Evolutionary conservation across 30 jellyfish, hydroid and myxozoan species (phyloP), one percentile per base, ranked within the genome.

Genomic region (Aurelia aurita complex sp. Pacific): DNA sequence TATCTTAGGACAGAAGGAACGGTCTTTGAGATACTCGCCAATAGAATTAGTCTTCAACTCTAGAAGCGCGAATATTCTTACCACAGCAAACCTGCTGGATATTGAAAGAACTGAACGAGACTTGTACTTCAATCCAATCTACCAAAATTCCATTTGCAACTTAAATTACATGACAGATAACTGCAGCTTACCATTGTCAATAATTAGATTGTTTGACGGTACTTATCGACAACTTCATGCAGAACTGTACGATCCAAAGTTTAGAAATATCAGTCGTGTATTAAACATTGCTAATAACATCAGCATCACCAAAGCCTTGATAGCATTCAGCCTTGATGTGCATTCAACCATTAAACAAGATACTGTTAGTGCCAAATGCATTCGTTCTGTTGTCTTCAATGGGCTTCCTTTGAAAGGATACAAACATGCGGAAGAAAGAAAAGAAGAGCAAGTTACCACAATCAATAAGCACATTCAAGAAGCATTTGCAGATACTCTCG

Each of bases 401-500:
- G 98, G 98, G 18, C 85, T 92, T 14, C 98, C 98, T 32, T 74
- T 92, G 93, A 76, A 80, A 33, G 97, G 97, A 11, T 92, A 81
- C 65, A 72, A 76, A 29, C 94, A 88, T 79, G 87, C 90, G 2
- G 97, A 92, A 67, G 98, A 92, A 54, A 69, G 94, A 42, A 87
- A 88, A 69, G 88, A 60, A 3, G 96, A 87, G 57, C 98, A 92
- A 73, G 69, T 67, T 13, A 80, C 77, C 10, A 35, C 50, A 23
- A 74, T 92, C 18, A 88, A 88, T 18, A 33, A 35, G 29, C 35
- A 59, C 72, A 78, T 81, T 55, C 87, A 75, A 8, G 80, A 88
- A 42, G 98, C 97, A 4, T 92, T 92, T 72, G 92, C 96, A 17
- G 64, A 60, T 29, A 65, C 72, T 52, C 96, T 92, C 10, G 83